These are phyloP conservation scores for Tribolium castaneum DNA, from an alignment of 1,140 invertebrate genomes.

Conservation along the genomic window DNA sequence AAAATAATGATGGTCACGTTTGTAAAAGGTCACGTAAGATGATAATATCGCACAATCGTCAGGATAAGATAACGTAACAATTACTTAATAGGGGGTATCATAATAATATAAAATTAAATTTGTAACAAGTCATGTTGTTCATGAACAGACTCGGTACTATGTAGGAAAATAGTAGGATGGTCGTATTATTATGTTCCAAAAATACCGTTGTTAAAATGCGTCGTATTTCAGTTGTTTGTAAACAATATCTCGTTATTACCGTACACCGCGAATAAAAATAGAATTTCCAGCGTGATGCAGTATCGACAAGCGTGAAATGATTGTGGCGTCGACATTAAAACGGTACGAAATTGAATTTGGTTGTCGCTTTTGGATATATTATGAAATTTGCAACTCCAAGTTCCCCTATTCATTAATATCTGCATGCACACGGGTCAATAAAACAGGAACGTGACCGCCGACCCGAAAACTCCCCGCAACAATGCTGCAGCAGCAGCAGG, in stretches of 20 bases:
- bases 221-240: background rate
- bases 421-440: slow-evolving; percentile 3
- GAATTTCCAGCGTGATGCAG: background rate
- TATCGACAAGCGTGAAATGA: background rate
- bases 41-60: too few relatives aligned
- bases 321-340: background rate
- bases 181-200: background rate
- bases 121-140: background rate
- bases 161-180: background rate
- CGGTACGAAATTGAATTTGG: too few relatives aligned
- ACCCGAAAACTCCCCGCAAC: background rate
- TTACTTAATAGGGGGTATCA: too few relatives aligned
- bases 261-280: background rate
- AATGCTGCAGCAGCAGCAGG: background rate
- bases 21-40: too few relatives aligned
- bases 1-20: too few relatives aligned
- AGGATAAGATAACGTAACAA: background rate
- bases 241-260: background rate
- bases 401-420: background rate
- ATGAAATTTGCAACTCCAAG: background rate
- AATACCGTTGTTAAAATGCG: background rate
- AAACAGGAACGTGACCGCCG: slow-evolving; percentile 5
- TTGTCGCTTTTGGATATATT: too few relatives aligned
- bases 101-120: background rate
- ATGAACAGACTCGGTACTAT: background rate